Conservation (phyloP, 2,888 invertebrate genomes). For the Hedya salicella region DNA sequence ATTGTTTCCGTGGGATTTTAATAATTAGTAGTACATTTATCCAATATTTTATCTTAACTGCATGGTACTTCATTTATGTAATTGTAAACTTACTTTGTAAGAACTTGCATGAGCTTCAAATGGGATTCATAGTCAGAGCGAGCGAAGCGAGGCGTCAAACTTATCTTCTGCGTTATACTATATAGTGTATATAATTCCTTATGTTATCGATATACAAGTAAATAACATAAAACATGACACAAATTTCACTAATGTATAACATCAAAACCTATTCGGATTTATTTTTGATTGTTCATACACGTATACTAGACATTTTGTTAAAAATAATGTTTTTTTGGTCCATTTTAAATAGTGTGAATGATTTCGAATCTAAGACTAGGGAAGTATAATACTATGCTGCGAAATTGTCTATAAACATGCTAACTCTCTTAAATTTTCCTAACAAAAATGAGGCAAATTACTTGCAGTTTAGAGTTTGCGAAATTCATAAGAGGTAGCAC, state of each 20-base stretch:
- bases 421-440: not conserved
- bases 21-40: conserved; percentile 56
- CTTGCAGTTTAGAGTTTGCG: not conserved
- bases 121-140: conserved; percentile 41
- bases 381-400: not conserved
- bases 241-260: too few species aligned
- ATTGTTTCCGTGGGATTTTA: conserved; percentile 78
- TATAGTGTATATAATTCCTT: not conserved
- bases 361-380: not conserved
- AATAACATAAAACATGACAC: too few species aligned
- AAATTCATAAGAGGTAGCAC: not conserved
- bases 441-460: not conserved
- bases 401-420: not conserved
- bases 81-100: conserved; percentile 61
- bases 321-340: too few species aligned
- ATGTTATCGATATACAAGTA: too few species aligned
- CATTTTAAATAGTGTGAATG: not conserved
- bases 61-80: conserved; percentile 70
- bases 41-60: conserved; percentile 67
- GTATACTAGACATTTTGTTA: too few species aligned
- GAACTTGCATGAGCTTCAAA: conserved; percentile 74
- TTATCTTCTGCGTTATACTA: conserved; percentile 7
- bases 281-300: too few species aligned
- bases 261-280: too few species aligned
- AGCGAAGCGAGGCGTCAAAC: conserved; percentile 11